These are phyloP conservation scores for Cyrtodaria siliqua DNA, from an alignment of 2,888 invertebrate genomes.

Conservation along the genomic window DNA sequence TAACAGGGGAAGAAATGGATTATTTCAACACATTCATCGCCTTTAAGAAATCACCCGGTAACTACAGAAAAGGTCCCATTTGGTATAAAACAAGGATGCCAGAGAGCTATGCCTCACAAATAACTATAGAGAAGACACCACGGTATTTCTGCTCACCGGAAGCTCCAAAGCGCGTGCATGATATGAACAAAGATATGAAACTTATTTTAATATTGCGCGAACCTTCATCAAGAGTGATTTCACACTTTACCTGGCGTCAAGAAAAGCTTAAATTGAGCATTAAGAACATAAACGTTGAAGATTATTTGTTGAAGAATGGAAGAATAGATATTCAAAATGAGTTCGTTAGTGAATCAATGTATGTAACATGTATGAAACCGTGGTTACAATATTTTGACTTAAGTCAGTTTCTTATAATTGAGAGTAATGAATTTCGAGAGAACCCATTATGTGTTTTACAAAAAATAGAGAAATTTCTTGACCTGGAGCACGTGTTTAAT, in stretches of 20 bases:
- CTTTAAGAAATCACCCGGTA: constrained; percentile 11
- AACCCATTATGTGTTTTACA: constrained; percentile 75
- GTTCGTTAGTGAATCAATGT: constrained; percentile 82
- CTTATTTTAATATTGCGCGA: constrained; percentile 97
- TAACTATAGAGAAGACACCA: constrained; percentile 98
- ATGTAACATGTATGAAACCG: constrained; percentile 90
- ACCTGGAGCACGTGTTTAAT: constrained; percentile 68
- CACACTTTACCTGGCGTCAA: constrained; percentile 92
- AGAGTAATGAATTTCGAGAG: constrained; percentile 85
- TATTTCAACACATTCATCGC: too few relatives aligned
- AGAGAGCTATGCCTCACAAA: constrained; percentile 93
- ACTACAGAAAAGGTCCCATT: constrained; percentile 94
- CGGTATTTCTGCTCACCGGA: constrained; percentile 98
- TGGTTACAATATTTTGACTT: constrained; percentile 97
- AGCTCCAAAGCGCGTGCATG: constrained; percentile 96
- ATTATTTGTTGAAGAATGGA: constrained; percentile 20
- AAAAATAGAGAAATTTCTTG: constrained; percentile 77
- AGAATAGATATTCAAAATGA: constrained; percentile 59
- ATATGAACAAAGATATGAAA: constrained; percentile 96
- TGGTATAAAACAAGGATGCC: constrained; percentile 97
- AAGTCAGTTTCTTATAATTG: constrained; percentile 96
- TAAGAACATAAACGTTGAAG: constrained; percentile 6
- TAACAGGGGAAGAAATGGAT: too few relatives aligned
- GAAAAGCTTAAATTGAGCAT: constrained; percentile 80
- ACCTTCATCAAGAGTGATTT: constrained; percentile 97